These are phyloP conservation scores for Apostichopus japonicus DNA, from an alignment of 35 echinoderm and acorn worm species.

Conservation along the genomic window DNA sequence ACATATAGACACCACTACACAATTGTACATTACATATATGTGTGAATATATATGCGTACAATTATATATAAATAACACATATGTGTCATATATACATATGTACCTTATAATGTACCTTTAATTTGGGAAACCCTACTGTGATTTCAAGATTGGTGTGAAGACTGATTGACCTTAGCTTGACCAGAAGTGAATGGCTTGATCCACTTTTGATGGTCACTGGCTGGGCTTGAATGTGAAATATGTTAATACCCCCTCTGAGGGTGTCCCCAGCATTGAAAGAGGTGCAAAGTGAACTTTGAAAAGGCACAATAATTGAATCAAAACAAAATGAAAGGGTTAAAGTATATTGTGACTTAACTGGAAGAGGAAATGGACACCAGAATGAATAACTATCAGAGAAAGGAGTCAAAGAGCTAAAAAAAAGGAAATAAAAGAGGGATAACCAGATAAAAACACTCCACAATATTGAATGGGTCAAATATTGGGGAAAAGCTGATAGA, in stretches of 20 bases:
- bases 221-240: not conserved
- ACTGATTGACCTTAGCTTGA: not conserved
- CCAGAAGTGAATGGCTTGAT: not conserved
- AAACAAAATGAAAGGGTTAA: not conserved
- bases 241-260: slow-evolving; percentile 8
- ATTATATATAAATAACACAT: too few relatives aligned
- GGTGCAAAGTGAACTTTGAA: not conserved
- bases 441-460: too few relatives aligned
- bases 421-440: too few relatives aligned
- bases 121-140: too few relatives aligned
- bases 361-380: not conserved
- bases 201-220: not conserved
- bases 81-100: too few relatives aligned
- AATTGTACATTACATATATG: too few relatives aligned
- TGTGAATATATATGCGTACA: too few relatives aligned
- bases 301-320: not conserved
- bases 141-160: not conserved
- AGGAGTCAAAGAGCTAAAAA: too few relatives aligned
- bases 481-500: too few relatives aligned
- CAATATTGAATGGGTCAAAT: too few relatives aligned
- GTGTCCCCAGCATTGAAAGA: not conserved
- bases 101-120: too few relatives aligned
- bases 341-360: not conserved
- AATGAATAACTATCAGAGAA: not conserved
- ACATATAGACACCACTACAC: too few relatives aligned